phyloP scores from a whole-genome alignment of 2,888 invertebrate genomes.

The Ditula angustiorana region DNA sequence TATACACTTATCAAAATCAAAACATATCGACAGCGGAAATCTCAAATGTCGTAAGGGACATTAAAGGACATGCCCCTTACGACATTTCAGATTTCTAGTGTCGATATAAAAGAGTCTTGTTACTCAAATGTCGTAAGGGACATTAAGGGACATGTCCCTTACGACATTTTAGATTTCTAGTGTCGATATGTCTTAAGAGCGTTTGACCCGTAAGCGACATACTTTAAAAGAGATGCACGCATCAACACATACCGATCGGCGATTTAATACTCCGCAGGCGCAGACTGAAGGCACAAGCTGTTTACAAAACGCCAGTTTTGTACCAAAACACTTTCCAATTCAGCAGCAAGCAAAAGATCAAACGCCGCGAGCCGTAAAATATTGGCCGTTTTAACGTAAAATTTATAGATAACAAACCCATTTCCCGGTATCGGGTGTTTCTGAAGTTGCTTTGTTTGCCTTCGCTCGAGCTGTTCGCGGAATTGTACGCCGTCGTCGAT shows the following conservation, averaged over 20 bases:
- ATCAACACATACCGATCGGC: neutral
- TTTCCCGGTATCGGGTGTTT: conserved; percentile 16
- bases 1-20: too few species aligned
- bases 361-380: neutral
- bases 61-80: too few species aligned
- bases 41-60: too few species aligned
- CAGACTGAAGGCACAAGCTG: neutral
- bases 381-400: neutral
- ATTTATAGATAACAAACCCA: conserved; percentile 11
- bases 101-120: too few species aligned
- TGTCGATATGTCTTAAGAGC: too few species aligned
- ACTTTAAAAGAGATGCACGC: conserved; percentile 44
- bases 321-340: neutral
- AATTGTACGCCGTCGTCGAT: neutral
- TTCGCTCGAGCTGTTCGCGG: neutral
- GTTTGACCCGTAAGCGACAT: too few species aligned
- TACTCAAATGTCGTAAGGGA: too few species aligned
- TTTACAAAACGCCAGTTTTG: neutral
- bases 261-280: neutral
- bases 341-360: neutral
- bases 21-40: too few species aligned
- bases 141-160: too few species aligned
- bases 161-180: too few species aligned
- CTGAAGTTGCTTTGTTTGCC: conserved; percentile 19
- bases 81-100: too few species aligned